Evolutionary conservation across 2,888 invertebrate species (phyloP), one percentile per base, ranked within the genome.

Genomic region (Platypus cylindrus): DNA sequence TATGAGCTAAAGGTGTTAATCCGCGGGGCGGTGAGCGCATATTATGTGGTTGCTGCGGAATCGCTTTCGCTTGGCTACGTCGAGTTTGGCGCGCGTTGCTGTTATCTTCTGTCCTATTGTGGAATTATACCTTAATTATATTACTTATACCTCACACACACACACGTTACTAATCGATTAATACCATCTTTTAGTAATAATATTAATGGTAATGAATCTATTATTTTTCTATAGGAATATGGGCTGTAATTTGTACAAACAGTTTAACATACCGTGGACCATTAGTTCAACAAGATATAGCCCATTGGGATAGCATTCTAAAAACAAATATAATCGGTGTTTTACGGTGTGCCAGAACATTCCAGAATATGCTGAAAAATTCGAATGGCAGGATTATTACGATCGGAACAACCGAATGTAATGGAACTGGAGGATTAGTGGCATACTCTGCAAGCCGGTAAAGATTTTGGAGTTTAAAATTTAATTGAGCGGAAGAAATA

Each of bases 191-290:
- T n/a, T n/a, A n/a, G n/a, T n/a, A n/a, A n/a, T n/a, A n/a, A n/a
- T n/a, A n/a, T n/a, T n/a, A n/a, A n/a, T n/a, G n/a, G n/a, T n/a
- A n/a, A n/a, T 30, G n/a, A 18, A 11, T 18, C 7, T 30, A 15
- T 30, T 18, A 18, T 30, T 30, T 30, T 24, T 13, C 62, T 61
- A 2, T 58, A 81, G 81, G 81, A 41, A 68, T 82, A 35, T 81
- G 83, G 75, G 83, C 84, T 30, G 81, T 86, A 16, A 75, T 86
- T 43, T 84, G 85, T 61, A 85, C 85, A 17, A 83, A 82, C 14
- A 84, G 85, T 17, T 68, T 78, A 48, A 75, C 78, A 37, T 76
- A 78, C 37, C 74, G 78, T 8, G 83, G 84, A 13, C 63, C 71
- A 23, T 66, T 78, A 34, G 76, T 76, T 45, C 70, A 68, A 44